Base-by-base conservation (phyloP, 2,113 vertebrate genomes). In the Callaeas wilsoni region DNA sequence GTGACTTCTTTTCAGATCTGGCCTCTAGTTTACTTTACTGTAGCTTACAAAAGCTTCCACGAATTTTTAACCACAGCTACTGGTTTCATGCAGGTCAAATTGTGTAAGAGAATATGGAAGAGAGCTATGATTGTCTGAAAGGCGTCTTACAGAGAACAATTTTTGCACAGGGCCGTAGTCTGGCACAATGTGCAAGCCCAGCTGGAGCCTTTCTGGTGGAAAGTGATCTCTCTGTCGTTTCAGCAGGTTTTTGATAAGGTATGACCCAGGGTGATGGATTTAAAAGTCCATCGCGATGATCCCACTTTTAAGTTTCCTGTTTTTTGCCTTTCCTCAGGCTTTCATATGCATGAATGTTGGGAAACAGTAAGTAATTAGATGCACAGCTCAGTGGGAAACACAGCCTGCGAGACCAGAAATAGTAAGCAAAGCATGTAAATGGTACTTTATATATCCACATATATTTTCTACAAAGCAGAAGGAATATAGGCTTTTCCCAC, bases 321-420 rank as follows among this genome's bases (percentile, higher is more conserved):
- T 4, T 81, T 95, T 81, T 93, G 63, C 47, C 55, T 81, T 88
- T 80, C 39, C 46, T 84, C 16, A 30, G 60, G 16, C 26, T 88
- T 88, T 64, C 80, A 49, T 46, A 46, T n/a, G 25, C 37, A 64
- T 26, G 26, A 84, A 37, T 80, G 33, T 35, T 88, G 60, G 71
- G 88, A 97, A 94, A 90, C 9, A 81, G 71, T n/a, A 85, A 90
- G 70, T 70, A 91, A 53, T 71, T 70, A 91, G 60, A 93, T 60
- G 41, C 85, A 89, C 20, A 89, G 14, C 39, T 91, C 79, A 60
- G 88, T 78, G 49, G 80, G 68, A 96, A 95, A 93, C 53, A 81
- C 14, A 82, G 87, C 42, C 29, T 69, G 71, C 42, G 59, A 80
- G 67, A 87, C 21, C 60, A 97, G 83, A 90, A 93, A 95, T 60